A percentile compares a stretch with the other conserved stretches of the same genome.
phyloP scores from a whole-genome alignment of 2,797 vertebrate genomes.

The Acridotheres tristis region DNA sequence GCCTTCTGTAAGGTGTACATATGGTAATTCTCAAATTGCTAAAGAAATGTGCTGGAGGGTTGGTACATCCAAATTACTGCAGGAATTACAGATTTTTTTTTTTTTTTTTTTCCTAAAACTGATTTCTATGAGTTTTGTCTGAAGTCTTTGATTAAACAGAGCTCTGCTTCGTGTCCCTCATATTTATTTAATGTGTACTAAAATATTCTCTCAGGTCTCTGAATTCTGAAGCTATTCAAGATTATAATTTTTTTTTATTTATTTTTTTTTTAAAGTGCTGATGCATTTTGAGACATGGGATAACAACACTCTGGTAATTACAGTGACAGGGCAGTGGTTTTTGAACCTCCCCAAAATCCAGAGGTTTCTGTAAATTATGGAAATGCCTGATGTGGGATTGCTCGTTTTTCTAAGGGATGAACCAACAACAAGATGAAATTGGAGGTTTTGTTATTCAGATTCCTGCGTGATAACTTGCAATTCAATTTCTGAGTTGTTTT shows the following conservation, averaged over 20 bases:
- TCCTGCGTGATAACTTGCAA: accelerated
- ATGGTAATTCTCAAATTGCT: not conserved
- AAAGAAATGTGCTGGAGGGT: not conserved
- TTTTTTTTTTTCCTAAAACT: not conserved
- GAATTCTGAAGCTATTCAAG: not conserved
- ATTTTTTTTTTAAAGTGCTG: not conserved
- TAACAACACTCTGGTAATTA: not conserved
- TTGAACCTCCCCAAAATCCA: not conserved
- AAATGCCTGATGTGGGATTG: not conserved
- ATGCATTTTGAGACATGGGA: not conserved
- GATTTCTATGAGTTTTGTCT: not conserved
- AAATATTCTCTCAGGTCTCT: not conserved
- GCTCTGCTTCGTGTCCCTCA: not conserved
- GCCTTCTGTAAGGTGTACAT: not conserved
- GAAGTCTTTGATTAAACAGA: not conserved
- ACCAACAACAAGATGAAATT: not conserved
- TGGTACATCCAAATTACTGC: not conserved
- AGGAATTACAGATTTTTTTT: not conserved
- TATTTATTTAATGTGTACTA: not conserved
- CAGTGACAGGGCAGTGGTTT: not conserved
- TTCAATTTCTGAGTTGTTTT: not conserved
- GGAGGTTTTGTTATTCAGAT: not conserved
- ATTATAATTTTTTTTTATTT: not conserved
- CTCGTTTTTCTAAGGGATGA: not conserved
- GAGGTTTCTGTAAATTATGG: not conserved